Base-by-base conservation (phyloP, 2,888 invertebrate species). In the Acanthosepion lycidas region DNA sequence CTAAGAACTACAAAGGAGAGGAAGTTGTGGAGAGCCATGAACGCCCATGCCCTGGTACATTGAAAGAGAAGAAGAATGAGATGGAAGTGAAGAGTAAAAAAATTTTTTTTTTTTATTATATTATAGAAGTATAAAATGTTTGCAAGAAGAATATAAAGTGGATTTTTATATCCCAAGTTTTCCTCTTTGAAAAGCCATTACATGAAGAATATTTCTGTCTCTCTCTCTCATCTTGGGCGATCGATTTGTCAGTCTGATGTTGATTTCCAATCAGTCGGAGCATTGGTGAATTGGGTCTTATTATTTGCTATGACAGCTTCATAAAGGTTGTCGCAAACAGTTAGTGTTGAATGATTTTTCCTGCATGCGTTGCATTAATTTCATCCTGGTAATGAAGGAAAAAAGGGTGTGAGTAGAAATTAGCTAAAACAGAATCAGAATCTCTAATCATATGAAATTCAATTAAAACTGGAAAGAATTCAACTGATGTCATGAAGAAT, bases 401-500 rank as follows among this genome's bases (percentile, higher is more conserved):
- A n/a, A n/a, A n/a, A 78, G 78, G 78, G 78, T n/a, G 78, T 78
- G 78, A 78, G 78, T 33, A n/a, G 78, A 78, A 78, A 78, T 78
- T 78, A 78, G 78, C 78, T n/a, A 78, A 78, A 78, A n/a, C 78
- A 78, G 78, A 78, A 78, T 78, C 33, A 78, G 78, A 78, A 78
- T 78, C 33, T 33, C 78, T 78, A 78, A 78, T 78, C 78, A 78
- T 78, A 78, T 78, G 33, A 78, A 33, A 78, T 78, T 78, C 78
- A 78, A 78, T 78, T 78, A 78, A 78, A 78, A 78, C 78, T 78
- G n/a, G n/a, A 78, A 78, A 78, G 78, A 78, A 78, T 78, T 78
- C 78, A 78, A 78, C 78, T 78, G 78, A 78, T 78, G 78, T 78
- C 78, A 78, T n/a, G n/a, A 78, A 78, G 78, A 78, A 78, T 78